Percentiles rank a stretch among this genome's conserved stretches.
Conservation (phyloP, 2,113 vertebrate genomes). For the Platysteira castanea region DNA sequence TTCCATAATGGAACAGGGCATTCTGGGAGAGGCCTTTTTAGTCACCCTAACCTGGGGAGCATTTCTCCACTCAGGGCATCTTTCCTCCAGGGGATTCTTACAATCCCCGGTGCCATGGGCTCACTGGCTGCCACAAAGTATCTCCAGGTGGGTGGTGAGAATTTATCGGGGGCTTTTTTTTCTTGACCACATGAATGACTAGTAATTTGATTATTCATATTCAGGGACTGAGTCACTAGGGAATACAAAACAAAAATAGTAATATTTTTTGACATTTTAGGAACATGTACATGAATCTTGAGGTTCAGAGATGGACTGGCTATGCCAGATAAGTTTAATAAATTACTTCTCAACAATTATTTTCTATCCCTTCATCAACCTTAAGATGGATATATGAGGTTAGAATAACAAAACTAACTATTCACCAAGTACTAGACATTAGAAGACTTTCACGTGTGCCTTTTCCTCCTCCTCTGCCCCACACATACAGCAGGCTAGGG, state of each 20-base stretch:
- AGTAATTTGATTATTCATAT: neutral
- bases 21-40: too few relatives aligned
- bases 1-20: too few relatives aligned
- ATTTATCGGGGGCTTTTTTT: neutral
- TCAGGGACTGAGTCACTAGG: neutral
- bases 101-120: too few relatives aligned
- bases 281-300: neutral
- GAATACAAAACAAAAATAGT: neutral
- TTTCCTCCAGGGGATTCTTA: too few relatives aligned
- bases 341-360: neutral
- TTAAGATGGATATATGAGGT: neutral
- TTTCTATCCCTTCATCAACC: neutral
- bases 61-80: too few relatives aligned
- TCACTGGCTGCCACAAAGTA: too few relatives aligned
- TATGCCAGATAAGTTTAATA: neutral
- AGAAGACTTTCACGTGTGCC: neutral
- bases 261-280: neutral
- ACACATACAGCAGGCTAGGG: neutral
- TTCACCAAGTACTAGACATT: neutral
- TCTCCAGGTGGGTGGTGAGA: neutral
- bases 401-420: neutral
- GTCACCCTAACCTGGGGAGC: too few relatives aligned
- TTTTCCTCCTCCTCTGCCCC: neutral
- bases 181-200: neutral
- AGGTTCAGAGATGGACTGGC: neutral